Evolutionary conservation across 2,113 vertebrate species (phyloP).

Genomic region (Sander lucioperca): DNA sequence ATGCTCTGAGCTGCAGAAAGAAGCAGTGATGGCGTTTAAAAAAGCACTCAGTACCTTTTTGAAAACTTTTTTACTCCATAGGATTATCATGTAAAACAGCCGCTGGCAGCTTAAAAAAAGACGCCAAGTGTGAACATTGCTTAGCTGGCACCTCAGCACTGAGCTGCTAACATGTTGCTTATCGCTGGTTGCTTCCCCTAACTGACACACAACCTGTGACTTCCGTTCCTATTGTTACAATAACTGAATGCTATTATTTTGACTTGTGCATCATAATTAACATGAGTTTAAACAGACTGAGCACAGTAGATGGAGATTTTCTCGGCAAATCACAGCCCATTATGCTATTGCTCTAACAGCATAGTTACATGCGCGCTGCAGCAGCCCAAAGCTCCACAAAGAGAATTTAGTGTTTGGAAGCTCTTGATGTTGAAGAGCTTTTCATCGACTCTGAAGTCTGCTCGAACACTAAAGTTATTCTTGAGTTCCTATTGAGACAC

Average conservation of each 20-base stretch:
- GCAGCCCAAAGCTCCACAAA: neutral
- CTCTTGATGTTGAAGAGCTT: slow-evolving; percentile 42
- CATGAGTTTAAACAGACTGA: neutral
- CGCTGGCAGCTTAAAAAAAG: too few species aligned
- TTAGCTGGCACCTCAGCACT: neutral
- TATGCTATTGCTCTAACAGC: neutral
- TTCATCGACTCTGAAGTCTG: slow-evolving; percentile 23
- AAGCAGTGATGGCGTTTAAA: too few species aligned
- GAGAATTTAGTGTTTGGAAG: slow-evolving; percentile 28
- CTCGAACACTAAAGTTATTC: slow-evolving; percentile 9
- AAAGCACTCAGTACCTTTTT: too few species aligned
- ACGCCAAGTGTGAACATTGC: too few species aligned
- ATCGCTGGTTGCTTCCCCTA: neutral
- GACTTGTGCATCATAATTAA: neutral
- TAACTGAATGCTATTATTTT: neutral
- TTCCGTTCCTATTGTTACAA: neutral
- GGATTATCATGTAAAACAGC: too few species aligned
- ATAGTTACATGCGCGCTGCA: neutral
- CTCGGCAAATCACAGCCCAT: neutral
- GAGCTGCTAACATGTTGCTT: neutral
- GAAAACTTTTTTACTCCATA: too few species aligned
- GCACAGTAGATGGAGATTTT: neutral
- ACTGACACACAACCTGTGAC: neutral
- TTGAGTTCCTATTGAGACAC: slow-evolving; percentile 10
- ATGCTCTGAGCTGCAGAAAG: too few species aligned